These are phyloP conservation scores for Gadopsis bispinosus DNA, from an alignment of 2,797 vertebrate genomes.

Conservation along the genomic window DNA sequence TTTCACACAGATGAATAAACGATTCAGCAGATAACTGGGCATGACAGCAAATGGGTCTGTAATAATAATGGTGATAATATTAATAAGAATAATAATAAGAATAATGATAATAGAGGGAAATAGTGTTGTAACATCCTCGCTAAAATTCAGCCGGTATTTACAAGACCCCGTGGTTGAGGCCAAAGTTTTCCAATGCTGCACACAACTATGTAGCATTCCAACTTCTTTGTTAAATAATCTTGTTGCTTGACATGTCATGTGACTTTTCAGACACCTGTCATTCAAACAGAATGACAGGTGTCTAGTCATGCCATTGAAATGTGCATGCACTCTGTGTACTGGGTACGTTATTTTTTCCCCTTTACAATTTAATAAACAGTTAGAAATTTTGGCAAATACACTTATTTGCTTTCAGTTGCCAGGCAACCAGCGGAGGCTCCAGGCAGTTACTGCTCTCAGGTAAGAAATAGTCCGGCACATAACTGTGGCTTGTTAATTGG, in stretches of 20 bases:
- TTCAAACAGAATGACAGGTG: neutral
- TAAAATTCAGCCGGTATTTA: neutral
- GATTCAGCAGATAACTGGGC: constrained; percentile 36
- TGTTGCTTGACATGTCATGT: neutral
- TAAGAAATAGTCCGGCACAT: neutral
- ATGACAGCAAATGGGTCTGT: constrained; percentile 11
- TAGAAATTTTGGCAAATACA: neutral
- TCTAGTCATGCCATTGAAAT: neutral
- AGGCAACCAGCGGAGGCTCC: neutral
- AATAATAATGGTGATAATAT: neutral
- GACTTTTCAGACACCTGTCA: neutral
- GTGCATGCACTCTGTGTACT: no score
- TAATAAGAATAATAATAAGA: neutral
- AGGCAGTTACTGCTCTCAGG: neutral
- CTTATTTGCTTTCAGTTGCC: constrained; percentile 12
- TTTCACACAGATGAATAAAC: constrained; percentile 69
- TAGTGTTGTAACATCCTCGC: neutral
- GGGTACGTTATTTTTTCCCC: neutral
- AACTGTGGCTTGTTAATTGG: neutral
- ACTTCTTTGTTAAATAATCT: neutral
- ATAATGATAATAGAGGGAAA: neutral
- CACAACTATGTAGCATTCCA: neutral
- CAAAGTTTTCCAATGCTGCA: constrained; percentile 9
- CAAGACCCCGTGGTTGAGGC: neutral
- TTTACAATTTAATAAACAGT: neutral